Conservation (phyloP, 2,113 vertebrate genomes). For the Loxodonta africana region DNA sequence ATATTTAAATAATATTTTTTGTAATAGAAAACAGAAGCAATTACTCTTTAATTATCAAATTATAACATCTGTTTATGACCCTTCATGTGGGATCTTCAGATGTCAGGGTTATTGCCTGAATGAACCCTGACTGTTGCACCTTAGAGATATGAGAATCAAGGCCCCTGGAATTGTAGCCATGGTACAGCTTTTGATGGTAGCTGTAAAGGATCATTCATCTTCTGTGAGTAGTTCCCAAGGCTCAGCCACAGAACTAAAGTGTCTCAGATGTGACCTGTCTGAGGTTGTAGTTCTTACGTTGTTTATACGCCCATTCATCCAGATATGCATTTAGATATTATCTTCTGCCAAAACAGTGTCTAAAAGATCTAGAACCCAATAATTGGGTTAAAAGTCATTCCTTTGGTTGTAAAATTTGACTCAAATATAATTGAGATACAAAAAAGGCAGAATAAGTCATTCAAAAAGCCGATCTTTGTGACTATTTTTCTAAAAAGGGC, state of each 20-base stretch:
- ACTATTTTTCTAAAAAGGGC: conserved; percentile 41
- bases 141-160: neutral
- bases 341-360: neutral
- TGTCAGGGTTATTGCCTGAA: neutral
- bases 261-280: neutral
- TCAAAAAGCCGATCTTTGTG: conserved; percentile 23
- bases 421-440: neutral
- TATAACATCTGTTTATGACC: neutral
- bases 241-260: conserved; percentile 22
- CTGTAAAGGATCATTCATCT: neutral
- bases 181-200: neutral
- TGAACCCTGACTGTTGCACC: neutral
- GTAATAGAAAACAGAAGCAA: neutral
- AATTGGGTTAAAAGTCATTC: neutral
- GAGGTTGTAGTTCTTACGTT: neutral
- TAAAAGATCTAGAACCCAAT: conserved; percentile 22
- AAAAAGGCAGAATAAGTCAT: conserved; percentile 26
- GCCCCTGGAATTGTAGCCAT: neutral
- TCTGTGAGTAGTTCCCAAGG: neutral
- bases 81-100: neutral
- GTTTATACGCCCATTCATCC: neutral
- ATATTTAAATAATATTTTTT: neutral
- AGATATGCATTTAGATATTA: neutral
- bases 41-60: neutral
- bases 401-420: neutral